These are phyloP conservation scores for Barypeithes pellucidus DNA, from an alignment of 2,888 invertebrate genomes.

Conservation along the genomic window DNA sequence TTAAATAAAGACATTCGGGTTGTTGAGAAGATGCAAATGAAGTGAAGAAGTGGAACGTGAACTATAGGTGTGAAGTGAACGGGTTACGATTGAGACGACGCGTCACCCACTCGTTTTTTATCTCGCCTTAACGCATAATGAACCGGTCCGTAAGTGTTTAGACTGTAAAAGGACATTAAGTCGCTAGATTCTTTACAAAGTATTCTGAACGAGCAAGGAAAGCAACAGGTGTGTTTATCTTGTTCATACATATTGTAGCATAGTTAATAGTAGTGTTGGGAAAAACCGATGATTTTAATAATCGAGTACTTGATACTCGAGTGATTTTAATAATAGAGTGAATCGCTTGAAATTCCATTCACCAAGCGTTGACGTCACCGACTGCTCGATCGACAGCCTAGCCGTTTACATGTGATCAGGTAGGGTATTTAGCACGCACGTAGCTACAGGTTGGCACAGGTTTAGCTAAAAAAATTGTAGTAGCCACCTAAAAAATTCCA, in stretches of 20 bases:
- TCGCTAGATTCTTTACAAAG: conserved; percentile 1
- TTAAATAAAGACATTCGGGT: conserved; percentile 36
- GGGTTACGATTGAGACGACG: conserved; percentile 39
- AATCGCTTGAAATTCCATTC: too few relatives aligned
- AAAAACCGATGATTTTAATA: too few relatives aligned
- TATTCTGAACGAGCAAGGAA: neutral
- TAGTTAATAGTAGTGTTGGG: conserved; percentile 28
- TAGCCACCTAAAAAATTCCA: too few relatives aligned
- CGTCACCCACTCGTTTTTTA: conserved; percentile 47
- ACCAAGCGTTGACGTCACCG: too few relatives aligned
- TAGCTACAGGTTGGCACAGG: too few relatives aligned
- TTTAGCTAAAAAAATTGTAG: too few relatives aligned
- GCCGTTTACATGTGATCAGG: too few relatives aligned
- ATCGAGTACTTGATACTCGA: too few relatives aligned
- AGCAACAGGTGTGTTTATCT: conserved; percentile 33
- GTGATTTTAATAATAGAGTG: too few relatives aligned
- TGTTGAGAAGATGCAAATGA: conserved; percentile 40
- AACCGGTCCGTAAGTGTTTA: conserved; percentile 29
- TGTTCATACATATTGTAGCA: conserved; percentile 17
- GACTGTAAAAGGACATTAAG: neutral
- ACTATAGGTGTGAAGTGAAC: conserved; percentile 44
- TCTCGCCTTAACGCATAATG: conserved; percentile 34
- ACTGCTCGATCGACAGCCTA: too few relatives aligned
- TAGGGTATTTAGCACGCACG: too few relatives aligned
- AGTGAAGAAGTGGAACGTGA: conserved; percentile 39